Conservation (phyloP, 2,797 vertebrate genomes). For the Dryobates pubescens region DNA sequence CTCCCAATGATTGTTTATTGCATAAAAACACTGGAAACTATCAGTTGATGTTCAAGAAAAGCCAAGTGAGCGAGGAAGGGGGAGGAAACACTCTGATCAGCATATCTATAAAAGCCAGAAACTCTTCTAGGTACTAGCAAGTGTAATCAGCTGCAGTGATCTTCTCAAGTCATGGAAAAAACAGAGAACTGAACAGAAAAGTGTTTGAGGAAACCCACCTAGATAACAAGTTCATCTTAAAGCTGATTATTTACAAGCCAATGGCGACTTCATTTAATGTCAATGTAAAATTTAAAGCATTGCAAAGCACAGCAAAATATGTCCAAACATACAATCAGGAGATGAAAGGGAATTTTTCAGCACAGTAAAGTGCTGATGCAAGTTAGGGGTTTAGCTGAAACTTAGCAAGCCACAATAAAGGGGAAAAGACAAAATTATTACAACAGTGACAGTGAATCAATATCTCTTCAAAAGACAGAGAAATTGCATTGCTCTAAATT, state of each 20-base stretch:
- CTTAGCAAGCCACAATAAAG: background rate
- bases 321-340: background rate
- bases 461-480: background rate
- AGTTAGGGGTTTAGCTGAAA: background rate
- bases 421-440: background rate
- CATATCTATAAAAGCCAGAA: background rate
- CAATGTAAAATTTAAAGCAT: background rate
- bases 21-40: background rate
- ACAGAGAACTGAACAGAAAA: background rate
- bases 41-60: background rate
- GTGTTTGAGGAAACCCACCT: background rate
- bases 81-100: background rate
- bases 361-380: background rate
- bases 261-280: background rate
- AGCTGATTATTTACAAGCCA: background rate
- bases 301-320: background rate
- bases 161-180: background rate
- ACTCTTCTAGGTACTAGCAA: background rate
- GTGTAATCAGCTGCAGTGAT: background rate
- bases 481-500: background rate
- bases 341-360: background rate
- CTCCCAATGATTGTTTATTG: background rate
- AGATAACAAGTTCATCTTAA: background rate
- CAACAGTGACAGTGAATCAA: background rate
- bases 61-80: background rate